phyloP scores from a whole-genome alignment of 2,888 invertebrate species.

The Amphimallon solstitiale region DNA sequence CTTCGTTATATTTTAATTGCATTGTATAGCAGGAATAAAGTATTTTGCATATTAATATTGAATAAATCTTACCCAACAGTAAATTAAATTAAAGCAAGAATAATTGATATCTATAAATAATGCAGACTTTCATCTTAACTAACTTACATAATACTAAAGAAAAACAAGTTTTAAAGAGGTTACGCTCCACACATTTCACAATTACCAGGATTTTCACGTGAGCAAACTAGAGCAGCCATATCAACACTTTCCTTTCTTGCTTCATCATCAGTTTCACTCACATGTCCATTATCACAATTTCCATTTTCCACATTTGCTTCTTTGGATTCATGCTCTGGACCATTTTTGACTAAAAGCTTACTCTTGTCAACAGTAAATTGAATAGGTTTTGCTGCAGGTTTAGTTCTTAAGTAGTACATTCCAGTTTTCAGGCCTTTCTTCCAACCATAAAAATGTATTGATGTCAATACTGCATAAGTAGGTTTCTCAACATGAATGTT shows the following conservation, averaged over 20 bases:
- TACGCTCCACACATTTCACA: slow-evolving; percentile 89
- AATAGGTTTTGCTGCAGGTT: slow-evolving; percentile 95
- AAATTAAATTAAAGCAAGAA: not conserved
- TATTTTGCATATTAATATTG: too few relatives aligned
- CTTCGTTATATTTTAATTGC: too few relatives aligned
- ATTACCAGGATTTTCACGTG: slow-evolving; percentile 85
- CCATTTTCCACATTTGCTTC: slow-evolving; percentile 24
- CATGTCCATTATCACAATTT: slow-evolving; percentile 41
- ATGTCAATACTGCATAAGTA: slow-evolving; percentile 91
- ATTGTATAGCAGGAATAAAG: too few relatives aligned
- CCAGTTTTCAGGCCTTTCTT: slow-evolving; percentile 97
- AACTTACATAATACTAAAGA: not conserved
- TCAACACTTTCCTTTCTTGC: slow-evolving; percentile 55
- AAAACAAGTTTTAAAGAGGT: slow-evolving; percentile 44
- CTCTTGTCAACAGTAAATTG: slow-evolving; percentile 97
- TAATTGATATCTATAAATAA: not conserved
- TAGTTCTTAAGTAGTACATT: slow-evolving; percentile 98
- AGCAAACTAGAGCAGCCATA: slow-evolving; percentile 84
- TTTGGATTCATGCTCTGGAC: slow-evolving; percentile 36
- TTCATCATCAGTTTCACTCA: slow-evolving; percentile 51
- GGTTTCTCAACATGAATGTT: slow-evolving; percentile 98
- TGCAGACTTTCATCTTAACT: not conserved
- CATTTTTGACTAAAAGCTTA: slow-evolving; percentile 63
- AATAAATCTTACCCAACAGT: too few relatives aligned
- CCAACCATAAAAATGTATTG: slow-evolving; percentile 99